phyloP scores from a whole-genome alignment of 92 coral and sea anemone genomes.

The Epizoanthus ramosus region DNA sequence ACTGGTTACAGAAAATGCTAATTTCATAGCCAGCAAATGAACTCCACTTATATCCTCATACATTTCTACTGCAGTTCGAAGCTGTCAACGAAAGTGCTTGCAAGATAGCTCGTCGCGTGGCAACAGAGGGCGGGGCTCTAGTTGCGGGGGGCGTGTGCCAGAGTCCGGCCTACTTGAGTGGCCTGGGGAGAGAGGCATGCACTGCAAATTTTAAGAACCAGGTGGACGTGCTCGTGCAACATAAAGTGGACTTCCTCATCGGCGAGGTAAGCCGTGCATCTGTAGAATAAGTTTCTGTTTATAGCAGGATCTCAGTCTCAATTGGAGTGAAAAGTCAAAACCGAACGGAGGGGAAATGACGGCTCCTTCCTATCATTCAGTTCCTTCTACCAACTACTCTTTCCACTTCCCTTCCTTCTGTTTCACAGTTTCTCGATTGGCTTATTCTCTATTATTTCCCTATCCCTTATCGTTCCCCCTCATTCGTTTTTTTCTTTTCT shows the following conservation, averaged over 20 bases:
- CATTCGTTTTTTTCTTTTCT: no score
- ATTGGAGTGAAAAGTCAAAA: no score
- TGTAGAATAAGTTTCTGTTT: not conserved
- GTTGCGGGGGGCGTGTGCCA: constrained; percentile 58
- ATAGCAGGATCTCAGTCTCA: no score
- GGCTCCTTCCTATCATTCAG: no score
- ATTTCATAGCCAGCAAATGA: no score
- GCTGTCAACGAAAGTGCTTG: constrained; percentile 58
- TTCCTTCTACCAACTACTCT: no score
- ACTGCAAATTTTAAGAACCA: constrained; percentile 55
- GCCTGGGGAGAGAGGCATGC: constrained; percentile 46
- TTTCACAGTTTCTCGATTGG: no score
- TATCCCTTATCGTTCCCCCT: no score
- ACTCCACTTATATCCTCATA: not conserved
- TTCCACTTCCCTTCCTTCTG: no score
- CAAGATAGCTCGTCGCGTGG: constrained; percentile 56
- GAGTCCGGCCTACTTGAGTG: constrained; percentile 59
- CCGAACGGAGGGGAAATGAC: no score
- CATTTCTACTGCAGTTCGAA: constrained; percentile 18
- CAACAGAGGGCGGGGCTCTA: constrained; percentile 53
- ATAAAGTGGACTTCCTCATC: constrained; percentile 53
- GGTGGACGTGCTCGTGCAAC: constrained; percentile 52
- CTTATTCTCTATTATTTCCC: no score
- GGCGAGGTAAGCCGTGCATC: constrained; percentile 43
- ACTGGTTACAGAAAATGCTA: no score